Evolutionary conservation across 2,113 vertebrate genomes (phyloP), one percentile per base, ranked within the genome.

Genomic region (Acrocephalus arundinaceus): DNA sequence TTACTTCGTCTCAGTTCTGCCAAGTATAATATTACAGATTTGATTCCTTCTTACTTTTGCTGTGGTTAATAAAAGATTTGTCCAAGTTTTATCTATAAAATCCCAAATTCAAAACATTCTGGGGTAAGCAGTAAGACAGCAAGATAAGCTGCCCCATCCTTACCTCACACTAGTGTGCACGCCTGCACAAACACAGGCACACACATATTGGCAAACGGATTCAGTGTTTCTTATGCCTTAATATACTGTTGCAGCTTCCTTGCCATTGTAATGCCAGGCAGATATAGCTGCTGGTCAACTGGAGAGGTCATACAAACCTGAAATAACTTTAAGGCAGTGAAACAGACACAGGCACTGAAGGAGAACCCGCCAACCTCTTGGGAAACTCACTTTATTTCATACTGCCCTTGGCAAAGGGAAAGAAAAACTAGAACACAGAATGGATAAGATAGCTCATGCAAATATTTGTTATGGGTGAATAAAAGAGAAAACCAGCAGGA

Each of bases 161-260:
- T 59, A 16, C 24, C 31, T 54, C 15, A 30, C 24, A 16, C 3
- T 15, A 0, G 2, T 13, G 21, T 15, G 30, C 16, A 61, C 57
- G 11, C 12, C 6, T 15, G 15, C 6, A 31, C 31, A 22, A 20
- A n/a, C 15, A 35, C 13, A n/a, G 10, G 5, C 8, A 15, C 12
- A 20, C 6, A 20, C 5, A 15, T 6, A 30, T 0, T 16, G 22
- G 6, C 7, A 70, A 55, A 67, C 0, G 0, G 15, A 43, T 59
- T 74, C 43, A 24, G 21, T 39, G 35, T 81, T 84, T 74, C 37
- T 18, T n/a, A 20, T 20, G 21, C 12, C 9, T 33, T 49, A 46
- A 43, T 13, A 24, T 7, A 27, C 14, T 48, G 15, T 7, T 70
- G 19, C 31, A 62, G 28, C 23, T 49, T 25, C 48, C 17, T 18